Evolutionary conservation across 1,140 invertebrate species (phyloP).

Genomic region (Solenopsis invicta): DNA sequence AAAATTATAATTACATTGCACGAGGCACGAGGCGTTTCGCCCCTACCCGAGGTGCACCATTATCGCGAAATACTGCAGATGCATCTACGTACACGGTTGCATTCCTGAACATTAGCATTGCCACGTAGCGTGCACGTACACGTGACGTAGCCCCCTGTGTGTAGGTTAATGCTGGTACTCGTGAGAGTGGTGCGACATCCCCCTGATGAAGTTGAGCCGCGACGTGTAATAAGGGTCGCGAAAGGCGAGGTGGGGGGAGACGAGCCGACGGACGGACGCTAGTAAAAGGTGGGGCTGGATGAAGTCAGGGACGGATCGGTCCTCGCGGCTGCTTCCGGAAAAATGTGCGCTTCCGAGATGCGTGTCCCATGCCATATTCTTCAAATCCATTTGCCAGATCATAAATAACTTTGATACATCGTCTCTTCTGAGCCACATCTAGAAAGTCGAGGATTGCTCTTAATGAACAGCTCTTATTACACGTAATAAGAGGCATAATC

Average conservation of each 20-base stretch:
- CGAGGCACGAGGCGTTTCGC: constrained; percentile 49
- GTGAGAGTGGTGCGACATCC: constrained; percentile 80
- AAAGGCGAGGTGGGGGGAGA: constrained; percentile 74
- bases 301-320: constrained; percentile 63
- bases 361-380: not conserved
- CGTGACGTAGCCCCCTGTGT: constrained; percentile 31
- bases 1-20: constrained; percentile 68
- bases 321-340: constrained; percentile 43
- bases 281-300: constrained; percentile 63
- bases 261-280: constrained; percentile 67
- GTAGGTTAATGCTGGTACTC: constrained; percentile 82
- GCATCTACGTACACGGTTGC: constrained; percentile 68
- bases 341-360: constrained; percentile 37
- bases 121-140: constrained; percentile 49
- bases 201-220: constrained; percentile 85
- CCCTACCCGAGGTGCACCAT: constrained; percentile 58
- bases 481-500: not conserved
- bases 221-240: constrained; percentile 86
- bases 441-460: not conserved
- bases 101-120: constrained; percentile 76
- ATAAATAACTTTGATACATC: not conserved
- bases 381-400: not conserved
- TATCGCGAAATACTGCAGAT: constrained; percentile 76
- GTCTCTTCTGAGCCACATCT: not conserved
- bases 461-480: not conserved